A percentile compares a stretch with the other conserved stretches of the same genome.
These are phyloP conservation scores for Sebastes trivittatus DNA, from an alignment of 2,797 vertebrate species.

Conservation along the genomic window DNA sequence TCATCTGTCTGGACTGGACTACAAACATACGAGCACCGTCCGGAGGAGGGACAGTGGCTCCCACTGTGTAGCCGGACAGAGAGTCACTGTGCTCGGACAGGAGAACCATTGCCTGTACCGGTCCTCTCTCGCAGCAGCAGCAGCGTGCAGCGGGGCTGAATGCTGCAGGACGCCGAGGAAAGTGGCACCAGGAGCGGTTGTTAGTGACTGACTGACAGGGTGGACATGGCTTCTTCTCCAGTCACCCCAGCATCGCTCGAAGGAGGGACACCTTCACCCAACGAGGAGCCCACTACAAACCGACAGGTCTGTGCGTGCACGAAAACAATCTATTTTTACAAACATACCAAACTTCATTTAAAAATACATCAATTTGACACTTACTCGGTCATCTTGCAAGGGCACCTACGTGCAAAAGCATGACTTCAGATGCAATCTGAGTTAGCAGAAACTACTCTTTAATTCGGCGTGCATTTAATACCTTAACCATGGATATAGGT, in stretches of 20 bases:
- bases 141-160: slow-evolving; percentile 19
- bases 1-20: slow-evolving; percentile 58
- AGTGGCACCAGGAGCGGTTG: slow-evolving; percentile 34
- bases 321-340: neutral
- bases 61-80: slow-evolving; percentile 61
- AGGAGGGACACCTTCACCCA: slow-evolving; percentile 82
- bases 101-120: slow-evolving; percentile 11
- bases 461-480: neutral
- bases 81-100: slow-evolving; percentile 50
- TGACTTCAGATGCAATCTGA: neutral
- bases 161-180: slow-evolving; percentile 47
- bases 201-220: slow-evolving; percentile 24
- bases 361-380: neutral
- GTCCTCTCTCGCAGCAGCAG: slow-evolving; percentile 4
- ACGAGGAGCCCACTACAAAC: slow-evolving; percentile 72
- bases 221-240: slow-evolving; percentile 85
- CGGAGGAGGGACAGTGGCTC: slow-evolving; percentile 48
- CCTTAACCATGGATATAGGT: fast-evolving
- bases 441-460: neutral
- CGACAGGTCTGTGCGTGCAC: slow-evolving; percentile 75
- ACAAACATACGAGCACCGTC: slow-evolving; percentile 41
- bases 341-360: neutral
- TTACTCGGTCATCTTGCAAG: neutral
- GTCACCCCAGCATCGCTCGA: slow-evolving; percentile 74
- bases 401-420: fast-evolving